Base-by-base conservation (phyloP, 2,797 vertebrate species). In the Knipowitschia caucasica region DNA sequence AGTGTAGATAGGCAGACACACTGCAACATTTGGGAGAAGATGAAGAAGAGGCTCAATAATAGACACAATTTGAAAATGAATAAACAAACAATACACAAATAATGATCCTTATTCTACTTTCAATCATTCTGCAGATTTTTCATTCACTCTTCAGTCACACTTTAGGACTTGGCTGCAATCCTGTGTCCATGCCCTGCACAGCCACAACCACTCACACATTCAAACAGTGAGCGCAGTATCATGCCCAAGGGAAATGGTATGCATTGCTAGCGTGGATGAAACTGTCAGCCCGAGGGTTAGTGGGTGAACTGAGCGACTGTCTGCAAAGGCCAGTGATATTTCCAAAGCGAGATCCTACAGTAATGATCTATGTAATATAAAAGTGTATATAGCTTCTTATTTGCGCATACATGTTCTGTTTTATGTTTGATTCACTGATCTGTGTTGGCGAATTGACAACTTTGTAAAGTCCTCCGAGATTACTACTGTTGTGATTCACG, bases 1-100 rank as follows among this genome's bases (percentile, higher is more conserved):
- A 95, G 95, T 97, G 95, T 94, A 97, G 95, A 97, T 94, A 97
- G 95, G 95, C 95, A 92, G 94, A 94, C 95, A 95, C 92, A 92
- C 92, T 90, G 92, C 94, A 95, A 94, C 94, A 21, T 34, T 49
- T 21, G 8, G 27, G 7, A 7, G 4, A 3, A 15, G 35, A 9
- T 20, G n/a, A 14, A n/a, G 24, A 23, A 42, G 14, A 25, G 11
- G 7, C 21, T 24, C 7, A 18, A 20, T 7, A 47, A 30, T 20
- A 20, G 9, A 20, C 12, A 20, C 8, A 30, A 4, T 20, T 39
- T 21, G 17, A 20, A 40, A 23, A 40, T 38, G 1, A 14, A 38
- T 10, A 39, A 39, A 21, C 9, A 39, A 21, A 39, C 11, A 21
- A 39, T 12, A 39, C 5, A n/a, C n/a, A n/a, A 10, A 4, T 11